phyloP scores from a whole-genome alignment of 2,113 vertebrate species.

The Ciconia maguari region DNA sequence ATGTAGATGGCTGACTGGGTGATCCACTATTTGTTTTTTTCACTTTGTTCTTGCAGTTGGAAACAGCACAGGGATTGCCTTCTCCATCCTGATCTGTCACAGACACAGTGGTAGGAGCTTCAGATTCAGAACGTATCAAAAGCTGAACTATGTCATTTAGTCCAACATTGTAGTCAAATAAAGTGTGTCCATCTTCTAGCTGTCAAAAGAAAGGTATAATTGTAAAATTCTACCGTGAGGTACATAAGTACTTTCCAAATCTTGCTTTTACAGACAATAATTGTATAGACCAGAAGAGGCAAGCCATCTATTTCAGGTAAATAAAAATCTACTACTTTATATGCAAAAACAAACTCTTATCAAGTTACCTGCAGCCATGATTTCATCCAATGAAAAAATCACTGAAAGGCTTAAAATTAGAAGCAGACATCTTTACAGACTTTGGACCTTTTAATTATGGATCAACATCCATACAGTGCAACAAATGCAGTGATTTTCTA shows the following conservation, averaged over 20 bases:
- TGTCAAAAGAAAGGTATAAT: constrained; percentile 62
- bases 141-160: constrained; percentile 98
- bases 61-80: constrained; percentile 63
- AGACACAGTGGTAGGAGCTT: constrained; percentile 81
- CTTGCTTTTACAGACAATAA: neutral
- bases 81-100: constrained; percentile 77
- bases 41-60: constrained; percentile 80
- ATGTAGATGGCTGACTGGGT: constrained; percentile 85
- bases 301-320: neutral
- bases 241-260: neutral
- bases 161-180: constrained; percentile 98
- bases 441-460: neutral
- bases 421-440: neutral
- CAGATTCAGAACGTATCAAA: constrained; percentile 89
- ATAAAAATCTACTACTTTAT: neutral
- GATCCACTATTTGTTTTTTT: constrained; percentile 74
- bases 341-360: neutral
- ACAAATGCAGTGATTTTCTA: neutral
- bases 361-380: neutral
- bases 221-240: neutral
- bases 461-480: neutral
- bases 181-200: constrained; percentile 98
- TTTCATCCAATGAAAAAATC: neutral
- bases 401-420: neutral
- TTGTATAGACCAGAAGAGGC: neutral